Base-by-base conservation (phyloP, 2,888 invertebrate species). In the Protophormia terraenovae region DNA sequence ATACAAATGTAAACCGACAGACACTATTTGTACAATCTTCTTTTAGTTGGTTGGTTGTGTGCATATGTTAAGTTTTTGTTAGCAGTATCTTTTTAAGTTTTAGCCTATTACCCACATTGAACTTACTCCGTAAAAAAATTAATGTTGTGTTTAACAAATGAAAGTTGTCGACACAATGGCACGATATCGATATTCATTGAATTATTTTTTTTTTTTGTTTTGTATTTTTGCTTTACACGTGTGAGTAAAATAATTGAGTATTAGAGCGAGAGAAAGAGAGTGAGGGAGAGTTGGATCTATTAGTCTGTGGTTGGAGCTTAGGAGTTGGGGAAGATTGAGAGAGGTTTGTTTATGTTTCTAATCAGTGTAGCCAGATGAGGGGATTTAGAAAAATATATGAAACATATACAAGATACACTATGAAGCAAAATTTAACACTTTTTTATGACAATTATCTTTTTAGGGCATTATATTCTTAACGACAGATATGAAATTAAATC, bases 81-180 rank as follows among this genome's bases (percentile, higher is more conserved):
- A 5, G 41, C 41, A 64, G 32, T 50, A 47, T 29, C 6, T 35
- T 16, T 22, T 47, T 19, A 50, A 35, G n/a, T 62, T 32, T 73
- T 73, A 10, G 45, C 22, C 32, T 19, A 75, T 58, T 55, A 27
- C 50, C 50, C 32, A 16, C 27, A 24, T 32, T 27, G 1, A 64
- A 60, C 66, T 84, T 76, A 77, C 76, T 47, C 81, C 24, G 80
- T 64, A n/a, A 24, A 24, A 58, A 60, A 32, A n/a, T 47, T n/a
- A 72, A n/a, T 22, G 53, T 53, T 47, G 72, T 67, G 72, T 67
- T 71, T 12, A 69, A 58, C 73, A 81, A 85, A 77, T 81, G 69
- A 85, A 81, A 71, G 66, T 45, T 60, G 41, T 60, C 38, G 8
- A 62, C 62, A 50, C 60, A 69, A 35, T 69, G n/a, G 5, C 38